Evolutionary conservation across 2,797 vertebrate species (phyloP), one percentile per base, ranked within the genome.

Genomic region (Hypotaenidia philippensis): DNA sequence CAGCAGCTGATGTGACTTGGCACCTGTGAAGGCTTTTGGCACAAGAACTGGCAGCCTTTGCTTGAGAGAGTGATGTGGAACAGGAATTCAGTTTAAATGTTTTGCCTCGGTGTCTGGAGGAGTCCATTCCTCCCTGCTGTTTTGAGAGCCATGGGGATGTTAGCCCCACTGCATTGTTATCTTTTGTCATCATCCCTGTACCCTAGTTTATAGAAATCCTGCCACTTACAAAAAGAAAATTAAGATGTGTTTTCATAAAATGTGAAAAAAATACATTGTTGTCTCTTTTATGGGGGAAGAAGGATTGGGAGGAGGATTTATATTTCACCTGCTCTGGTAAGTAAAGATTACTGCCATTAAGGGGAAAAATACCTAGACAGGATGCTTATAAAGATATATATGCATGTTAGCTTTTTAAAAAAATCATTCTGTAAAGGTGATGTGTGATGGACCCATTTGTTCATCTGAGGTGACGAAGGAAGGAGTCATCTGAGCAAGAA

Each of bases 111-210:
- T 83, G 77, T 76, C 59, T 64, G 45, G 60, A 55, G 49, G 25
- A 81, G 20, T 15, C 52, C 15, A 41, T 52, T 64, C 72, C 71
- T 80, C 52, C 32, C 72, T 70, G 78, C 57, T 64, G 61, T 32
- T 47, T 38, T 50, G 55, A 45, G 76, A 90, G 34, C 36, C n/a
- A 19, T 4, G 23, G 64, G 56, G 23, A 59, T 3, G 0, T 17
- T 11, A 38, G 21, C 34, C 41, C 68, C 6, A 2, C 57, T 0
- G 1, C 7, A 0, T 52, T 60, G 17, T 38, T 71, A 32, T 57
- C 81, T 41, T 26, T 31, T 41, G 36, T 63, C 44, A 4, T 66
- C 66, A 22, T 56, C 61, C 53, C 38, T 61, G 7, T 50, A 7
- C 23, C 29, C 6, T 26, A 5, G 10, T 38, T 80, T 31, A 71